These are phyloP conservation scores for Oscheius sp. DNA, from an alignment of 2,888 invertebrate species.

Conservation along the genomic window DNA sequence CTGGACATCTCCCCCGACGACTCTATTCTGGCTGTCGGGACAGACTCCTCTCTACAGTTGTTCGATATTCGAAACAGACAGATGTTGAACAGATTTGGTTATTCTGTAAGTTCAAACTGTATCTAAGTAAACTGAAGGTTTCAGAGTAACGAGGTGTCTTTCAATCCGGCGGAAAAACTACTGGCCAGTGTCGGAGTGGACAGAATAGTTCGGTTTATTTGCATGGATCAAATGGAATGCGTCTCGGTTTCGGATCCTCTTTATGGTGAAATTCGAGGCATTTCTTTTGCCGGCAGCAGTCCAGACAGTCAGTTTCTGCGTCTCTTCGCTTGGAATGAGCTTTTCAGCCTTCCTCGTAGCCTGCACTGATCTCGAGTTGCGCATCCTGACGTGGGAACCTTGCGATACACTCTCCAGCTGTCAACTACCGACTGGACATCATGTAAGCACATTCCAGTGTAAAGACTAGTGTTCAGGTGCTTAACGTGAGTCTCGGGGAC, in stretches of 20 bases:
- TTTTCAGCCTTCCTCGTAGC: conserved; percentile 35
- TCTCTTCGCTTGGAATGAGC: not conserved
- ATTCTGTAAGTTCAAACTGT: conserved; percentile 10
- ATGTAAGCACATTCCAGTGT: conserved; percentile 19
- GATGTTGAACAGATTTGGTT: conserved; percentile 13
- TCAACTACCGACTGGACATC: conserved; percentile 21
- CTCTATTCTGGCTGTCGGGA: conserved; percentile 31
- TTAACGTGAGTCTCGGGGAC: conserved; percentile 33
- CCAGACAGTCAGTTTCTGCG: conserved; percentile 32
- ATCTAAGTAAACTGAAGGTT: not conserved
- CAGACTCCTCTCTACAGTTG: conserved; percentile 28
- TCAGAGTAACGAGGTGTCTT: conserved; percentile 25
- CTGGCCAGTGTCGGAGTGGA: conserved; percentile 34
- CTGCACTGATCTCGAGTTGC: conserved; percentile 32
- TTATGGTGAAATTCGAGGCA: conserved; percentile 26
- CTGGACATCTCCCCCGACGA: conserved; percentile 37
- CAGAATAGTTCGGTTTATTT: conserved; percentile 33
- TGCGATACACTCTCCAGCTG: conserved; percentile 33
- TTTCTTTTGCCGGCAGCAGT: conserved; percentile 21
- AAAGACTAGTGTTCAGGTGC: conserved; percentile 21
- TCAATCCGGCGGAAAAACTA: conserved; percentile 30
- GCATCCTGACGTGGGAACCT: conserved; percentile 36
- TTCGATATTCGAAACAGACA: conserved; percentile 32
- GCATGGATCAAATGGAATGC: conserved; percentile 38
- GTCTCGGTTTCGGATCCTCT: conserved; percentile 34